Evolutionary conservation across 2,113 vertebrate genomes (phyloP).

Genomic region (Anhinga rufa): DNA sequence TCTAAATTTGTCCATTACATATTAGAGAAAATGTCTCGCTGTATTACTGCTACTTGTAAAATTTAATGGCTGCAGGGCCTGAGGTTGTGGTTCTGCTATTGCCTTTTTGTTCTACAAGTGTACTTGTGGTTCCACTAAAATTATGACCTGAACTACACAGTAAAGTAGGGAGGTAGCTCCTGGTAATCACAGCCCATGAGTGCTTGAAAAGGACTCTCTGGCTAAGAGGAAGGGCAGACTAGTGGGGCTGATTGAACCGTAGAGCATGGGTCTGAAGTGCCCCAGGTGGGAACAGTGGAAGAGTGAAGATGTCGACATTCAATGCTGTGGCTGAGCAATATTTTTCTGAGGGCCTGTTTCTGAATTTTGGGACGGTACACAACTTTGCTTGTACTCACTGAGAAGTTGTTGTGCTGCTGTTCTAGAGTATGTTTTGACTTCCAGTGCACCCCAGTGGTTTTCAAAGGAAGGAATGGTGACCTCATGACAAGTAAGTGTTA

Average conservation of each 20-base stretch:
- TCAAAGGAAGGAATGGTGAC: not conserved
- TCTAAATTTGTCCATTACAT: not conserved
- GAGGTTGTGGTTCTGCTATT: not conserved
- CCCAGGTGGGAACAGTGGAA: not conserved
- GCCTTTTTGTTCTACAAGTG: not conserved
- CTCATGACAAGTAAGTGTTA: not conserved
- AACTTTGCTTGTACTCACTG: not conserved
- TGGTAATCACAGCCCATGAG: fast-evolving
- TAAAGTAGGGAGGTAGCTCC: not conserved
- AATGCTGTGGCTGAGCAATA: not conserved
- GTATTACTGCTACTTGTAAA: not conserved
- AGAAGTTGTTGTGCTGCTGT: not conserved
- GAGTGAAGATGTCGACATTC: not conserved
- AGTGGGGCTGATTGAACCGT: not conserved
- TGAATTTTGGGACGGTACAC: not conserved
- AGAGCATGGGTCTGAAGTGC: not conserved
- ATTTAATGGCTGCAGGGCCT: not conserved
- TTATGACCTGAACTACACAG: not conserved
- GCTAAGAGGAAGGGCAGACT: not conserved
- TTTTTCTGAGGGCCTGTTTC: not conserved
- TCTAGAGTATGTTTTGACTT: not conserved
- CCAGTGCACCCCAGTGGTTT: not conserved
- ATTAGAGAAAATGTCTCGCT: not conserved
- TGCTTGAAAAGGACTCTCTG: not conserved
- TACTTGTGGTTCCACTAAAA: not conserved